Conservation (phyloP, 2,797 vertebrate species). For the Choloepus didactylus region DNA sequence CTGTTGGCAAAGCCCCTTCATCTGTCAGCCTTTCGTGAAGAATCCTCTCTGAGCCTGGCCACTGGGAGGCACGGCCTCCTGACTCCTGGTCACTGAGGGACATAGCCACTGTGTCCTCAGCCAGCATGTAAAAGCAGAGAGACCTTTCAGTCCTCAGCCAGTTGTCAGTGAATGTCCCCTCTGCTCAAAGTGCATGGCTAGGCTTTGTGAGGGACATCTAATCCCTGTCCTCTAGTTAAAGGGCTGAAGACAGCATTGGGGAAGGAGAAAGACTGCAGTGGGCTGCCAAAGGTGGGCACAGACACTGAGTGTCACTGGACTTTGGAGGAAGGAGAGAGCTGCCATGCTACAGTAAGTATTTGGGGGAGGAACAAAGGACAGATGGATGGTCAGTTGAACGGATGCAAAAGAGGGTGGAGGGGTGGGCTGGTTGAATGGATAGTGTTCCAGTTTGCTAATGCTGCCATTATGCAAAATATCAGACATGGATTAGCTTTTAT, state of each 20-base stretch:
- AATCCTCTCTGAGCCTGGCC: background rate
- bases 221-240: background rate
- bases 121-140: background rate
- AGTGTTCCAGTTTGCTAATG: no score
- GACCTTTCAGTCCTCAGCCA: background rate
- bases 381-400: background rate
- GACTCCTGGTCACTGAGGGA: background rate
- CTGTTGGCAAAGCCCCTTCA: background rate
- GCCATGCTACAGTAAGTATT: background rate
- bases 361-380: no score
- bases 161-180: background rate
- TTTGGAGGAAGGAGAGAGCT: background rate
- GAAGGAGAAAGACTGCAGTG: background rate
- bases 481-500: no score
- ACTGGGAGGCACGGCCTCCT: background rate
- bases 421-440: background rate
- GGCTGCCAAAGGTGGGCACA: background rate
- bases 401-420: accelerated
- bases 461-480: no score
- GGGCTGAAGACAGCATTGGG: background rate
- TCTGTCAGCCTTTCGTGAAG: background rate
- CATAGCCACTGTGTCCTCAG: background rate
- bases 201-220: background rate
- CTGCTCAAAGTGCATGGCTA: background rate
- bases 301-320: background rate